A percentile compares a stretch with the other conserved stretches of the same genome.
Evolutionary conservation across 1,140 invertebrate genomes (phyloP).

Genomic region (Drosophila sulfurigaster): DNA sequence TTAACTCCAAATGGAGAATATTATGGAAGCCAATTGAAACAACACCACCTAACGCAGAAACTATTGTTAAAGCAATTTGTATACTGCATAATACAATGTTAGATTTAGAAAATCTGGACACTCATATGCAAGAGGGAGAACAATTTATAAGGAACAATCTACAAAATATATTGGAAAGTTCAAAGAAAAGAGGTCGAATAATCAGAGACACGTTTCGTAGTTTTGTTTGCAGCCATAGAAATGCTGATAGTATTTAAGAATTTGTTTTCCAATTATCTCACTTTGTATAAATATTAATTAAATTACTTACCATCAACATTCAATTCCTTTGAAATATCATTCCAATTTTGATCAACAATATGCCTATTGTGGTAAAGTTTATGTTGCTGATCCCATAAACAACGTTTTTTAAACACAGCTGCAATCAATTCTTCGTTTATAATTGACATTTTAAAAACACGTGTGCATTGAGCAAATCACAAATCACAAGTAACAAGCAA

Average conservation of each 20-base stretch:
- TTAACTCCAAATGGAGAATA: too few relatives aligned
- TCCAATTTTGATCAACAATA: slow-evolving; percentile 24
- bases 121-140: slow-evolving; percentile 20
- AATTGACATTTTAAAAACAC: slow-evolving; percentile 22
- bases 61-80: slow-evolving; percentile 42
- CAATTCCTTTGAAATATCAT: slow-evolving; percentile 30
- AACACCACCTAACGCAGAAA: slow-evolving; percentile 23
- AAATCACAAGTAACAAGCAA: not conserved
- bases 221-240: slow-evolving; percentile 45
- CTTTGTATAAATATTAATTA: slow-evolving; percentile 22
- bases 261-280: slow-evolving; percentile 4
- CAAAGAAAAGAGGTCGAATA: slow-evolving; percentile 36
- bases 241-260: slow-evolving; percentile 36
- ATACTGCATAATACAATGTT: slow-evolving; percentile 42
- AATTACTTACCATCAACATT: slow-evolving; percentile 30
- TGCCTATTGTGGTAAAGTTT: slow-evolving; percentile 2
- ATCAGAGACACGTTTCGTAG: slow-evolving; percentile 35
- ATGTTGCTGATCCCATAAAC: not conserved
- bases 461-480: slow-evolving; percentile 2
- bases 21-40: slow-evolving; percentile 20
- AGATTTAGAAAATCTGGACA: slow-evolving; percentile 27
- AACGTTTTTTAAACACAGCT: slow-evolving; percentile 17
- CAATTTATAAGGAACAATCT: slow-evolving; percentile 5
- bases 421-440: slow-evolving; percentile 23
- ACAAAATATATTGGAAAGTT: slow-evolving; percentile 7